Conservation (phyloP, 2,113 vertebrate species). For the Cheirogaleus medius region DNA sequence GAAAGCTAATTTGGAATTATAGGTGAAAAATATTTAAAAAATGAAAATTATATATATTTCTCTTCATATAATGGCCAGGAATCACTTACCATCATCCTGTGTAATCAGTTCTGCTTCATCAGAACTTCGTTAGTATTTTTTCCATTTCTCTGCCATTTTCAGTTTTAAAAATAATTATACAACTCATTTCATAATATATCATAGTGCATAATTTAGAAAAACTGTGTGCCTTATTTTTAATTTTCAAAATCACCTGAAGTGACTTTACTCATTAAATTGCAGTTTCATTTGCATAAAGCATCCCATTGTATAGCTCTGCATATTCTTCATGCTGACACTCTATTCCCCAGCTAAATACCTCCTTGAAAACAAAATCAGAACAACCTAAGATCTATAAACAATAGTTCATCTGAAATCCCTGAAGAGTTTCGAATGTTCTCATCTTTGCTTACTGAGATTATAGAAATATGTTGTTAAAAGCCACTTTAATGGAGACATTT, state of each 20-base stretch:
- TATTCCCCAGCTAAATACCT: neutral
- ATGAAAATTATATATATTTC: neutral
- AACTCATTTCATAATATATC: neutral
- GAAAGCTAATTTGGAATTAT: neutral
- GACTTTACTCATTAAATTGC: neutral
- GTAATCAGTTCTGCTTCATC: neutral
- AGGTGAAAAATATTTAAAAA: neutral
- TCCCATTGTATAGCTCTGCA: neutral
- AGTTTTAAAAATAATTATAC: neutral
- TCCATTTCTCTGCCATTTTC: neutral
- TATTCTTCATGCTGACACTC: neutral
- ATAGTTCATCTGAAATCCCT: neutral
- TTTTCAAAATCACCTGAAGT: neutral
- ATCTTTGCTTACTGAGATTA: neutral
- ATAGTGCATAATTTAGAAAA: neutral
- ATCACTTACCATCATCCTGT: neutral
- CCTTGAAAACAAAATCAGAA: slow-evolving; percentile 21
- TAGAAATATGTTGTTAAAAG: slow-evolving; percentile 33
- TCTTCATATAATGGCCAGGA: neutral
- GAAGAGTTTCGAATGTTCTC: neutral
- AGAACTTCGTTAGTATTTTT: neutral
- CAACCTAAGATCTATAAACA: neutral
- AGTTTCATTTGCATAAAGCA: neutral
- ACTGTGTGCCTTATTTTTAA: neutral
- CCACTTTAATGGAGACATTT: slow-evolving; percentile 36